Evolutionary conservation across 2,888 invertebrate genomes (phyloP).

Genomic region (Agrochola circellaris): DNA sequence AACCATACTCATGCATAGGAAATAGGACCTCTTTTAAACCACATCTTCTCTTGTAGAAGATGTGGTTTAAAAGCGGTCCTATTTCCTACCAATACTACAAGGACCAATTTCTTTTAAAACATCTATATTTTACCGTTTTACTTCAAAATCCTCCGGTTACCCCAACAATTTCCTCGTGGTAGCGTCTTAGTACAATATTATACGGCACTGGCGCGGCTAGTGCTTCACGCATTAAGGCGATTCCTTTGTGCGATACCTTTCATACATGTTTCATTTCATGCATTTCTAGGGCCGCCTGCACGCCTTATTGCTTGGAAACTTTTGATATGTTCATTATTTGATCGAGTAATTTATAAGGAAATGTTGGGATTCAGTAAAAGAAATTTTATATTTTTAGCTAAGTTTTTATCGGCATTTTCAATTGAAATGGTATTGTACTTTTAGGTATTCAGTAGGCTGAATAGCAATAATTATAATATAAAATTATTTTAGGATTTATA

Average conservation of each 20-base stretch:
- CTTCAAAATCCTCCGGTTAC: slow-evolving; percentile 36
- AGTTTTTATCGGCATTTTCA: not conserved
- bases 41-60: no score
- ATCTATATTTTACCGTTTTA: slow-evolving; percentile 11
- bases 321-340: slow-evolving; percentile 46
- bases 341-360: slow-evolving; percentile 39
- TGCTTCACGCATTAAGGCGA: slow-evolving; percentile 37
- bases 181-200: slow-evolving; percentile 53
- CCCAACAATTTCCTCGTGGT: slow-evolving; percentile 35
- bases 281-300: slow-evolving; percentile 51
- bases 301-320: slow-evolving; percentile 5
- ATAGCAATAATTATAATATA: no score
- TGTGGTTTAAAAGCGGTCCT: not conserved
- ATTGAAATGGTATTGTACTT: not conserved
- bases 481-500: no score
- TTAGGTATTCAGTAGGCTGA: not conserved
- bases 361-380: not conserved
- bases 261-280: slow-evolving; percentile 68
- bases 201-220: slow-evolving; percentile 29
- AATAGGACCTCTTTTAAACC: no score
- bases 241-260: slow-evolving; percentile 59
- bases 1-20: not conserved
- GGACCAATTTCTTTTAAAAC: slow-evolving; percentile 21
- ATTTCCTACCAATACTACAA: not conserved
- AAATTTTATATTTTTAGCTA: not conserved